Conservation (phyloP, 2,113 vertebrate genomes). For the Pygoscelis antarcticus region DNA sequence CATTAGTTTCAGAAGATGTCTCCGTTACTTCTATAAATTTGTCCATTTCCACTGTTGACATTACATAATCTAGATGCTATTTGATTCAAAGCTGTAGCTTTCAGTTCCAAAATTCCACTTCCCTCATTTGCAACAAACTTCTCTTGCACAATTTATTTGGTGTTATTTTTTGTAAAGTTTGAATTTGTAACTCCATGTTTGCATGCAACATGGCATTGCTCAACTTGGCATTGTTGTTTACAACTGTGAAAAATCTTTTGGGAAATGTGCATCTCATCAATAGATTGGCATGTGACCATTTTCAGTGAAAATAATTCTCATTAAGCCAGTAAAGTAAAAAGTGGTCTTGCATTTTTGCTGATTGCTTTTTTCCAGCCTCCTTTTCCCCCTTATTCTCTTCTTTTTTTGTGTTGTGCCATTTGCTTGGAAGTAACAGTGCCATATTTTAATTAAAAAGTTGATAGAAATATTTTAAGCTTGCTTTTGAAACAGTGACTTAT, state of each 20-base stretch:
- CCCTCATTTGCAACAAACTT: not conserved
- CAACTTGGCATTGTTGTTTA: not conserved
- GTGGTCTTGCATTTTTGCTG: not conserved
- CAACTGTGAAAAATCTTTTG: not conserved
- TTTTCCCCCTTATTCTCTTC: not conserved
- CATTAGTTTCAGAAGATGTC: not conserved
- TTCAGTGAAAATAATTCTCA: not conserved
- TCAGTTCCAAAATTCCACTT: not conserved
- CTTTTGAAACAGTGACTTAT: not conserved
- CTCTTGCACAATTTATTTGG: not conserved
- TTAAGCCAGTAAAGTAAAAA: not conserved
- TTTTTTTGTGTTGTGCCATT: not conserved
- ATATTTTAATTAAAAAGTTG: not conserved
- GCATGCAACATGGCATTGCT: not conserved
- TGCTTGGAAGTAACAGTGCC: not conserved
- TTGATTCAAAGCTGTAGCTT: not conserved
- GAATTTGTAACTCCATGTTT: not conserved
- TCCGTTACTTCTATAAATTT: not conserved
- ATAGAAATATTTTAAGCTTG: not conserved
- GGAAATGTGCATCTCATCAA: not conserved
- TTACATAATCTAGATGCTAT: not conserved
- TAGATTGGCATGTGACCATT: not conserved
- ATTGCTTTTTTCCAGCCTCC: not conserved
- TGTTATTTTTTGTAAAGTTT: not conserved
- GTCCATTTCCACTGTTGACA: not conserved